These are phyloP conservation scores for Drosophila asahinai DNA, from an alignment of 1,140 invertebrate species.

Conservation along the genomic window DNA sequence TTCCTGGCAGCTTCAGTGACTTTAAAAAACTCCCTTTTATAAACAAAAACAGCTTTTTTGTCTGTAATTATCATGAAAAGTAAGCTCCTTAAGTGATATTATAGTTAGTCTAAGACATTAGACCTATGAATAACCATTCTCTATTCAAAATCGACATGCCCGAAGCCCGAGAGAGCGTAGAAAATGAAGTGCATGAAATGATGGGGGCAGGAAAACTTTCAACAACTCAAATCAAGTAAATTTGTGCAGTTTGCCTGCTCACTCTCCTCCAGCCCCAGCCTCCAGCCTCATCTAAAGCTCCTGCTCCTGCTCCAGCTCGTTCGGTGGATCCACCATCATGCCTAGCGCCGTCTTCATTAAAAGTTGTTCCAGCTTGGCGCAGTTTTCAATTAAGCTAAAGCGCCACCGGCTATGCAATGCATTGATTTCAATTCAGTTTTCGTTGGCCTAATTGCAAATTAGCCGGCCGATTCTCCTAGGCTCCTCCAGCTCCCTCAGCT, in stretches of 20 bases:
- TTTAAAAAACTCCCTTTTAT: no score
- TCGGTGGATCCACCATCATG: constrained; percentile 17
- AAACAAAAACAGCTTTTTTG: not conserved
- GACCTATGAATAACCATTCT: not conserved
- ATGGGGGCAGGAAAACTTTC: constrained; percentile 9
- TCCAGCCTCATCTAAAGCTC: not conserved
- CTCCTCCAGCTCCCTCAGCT: not conserved
- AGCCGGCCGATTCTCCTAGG: constrained; percentile 26
- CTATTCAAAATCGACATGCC: not conserved
- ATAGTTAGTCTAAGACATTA: no score
- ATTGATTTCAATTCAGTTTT: constrained; percentile 70
- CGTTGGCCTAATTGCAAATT: constrained; percentile 74
- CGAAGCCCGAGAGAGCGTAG: not conserved
- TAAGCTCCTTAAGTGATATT: not conserved
- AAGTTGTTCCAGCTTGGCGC: constrained; percentile 66
- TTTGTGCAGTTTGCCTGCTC: constrained; percentile 25
- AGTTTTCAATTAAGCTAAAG: constrained; percentile 71
- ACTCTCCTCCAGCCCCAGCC: not conserved
- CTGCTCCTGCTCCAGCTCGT: constrained; percentile 19
- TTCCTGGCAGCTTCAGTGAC: no score
- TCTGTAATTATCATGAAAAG: not conserved
- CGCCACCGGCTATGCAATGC: constrained; percentile 60
- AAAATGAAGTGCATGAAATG: constrained; percentile 20
- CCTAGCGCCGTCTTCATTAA: constrained; percentile 62
- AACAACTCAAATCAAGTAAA: constrained; percentile 38